Base-by-base conservation (phyloP, 1,140 invertebrate genomes). In the Meteorus sp. region DNA sequence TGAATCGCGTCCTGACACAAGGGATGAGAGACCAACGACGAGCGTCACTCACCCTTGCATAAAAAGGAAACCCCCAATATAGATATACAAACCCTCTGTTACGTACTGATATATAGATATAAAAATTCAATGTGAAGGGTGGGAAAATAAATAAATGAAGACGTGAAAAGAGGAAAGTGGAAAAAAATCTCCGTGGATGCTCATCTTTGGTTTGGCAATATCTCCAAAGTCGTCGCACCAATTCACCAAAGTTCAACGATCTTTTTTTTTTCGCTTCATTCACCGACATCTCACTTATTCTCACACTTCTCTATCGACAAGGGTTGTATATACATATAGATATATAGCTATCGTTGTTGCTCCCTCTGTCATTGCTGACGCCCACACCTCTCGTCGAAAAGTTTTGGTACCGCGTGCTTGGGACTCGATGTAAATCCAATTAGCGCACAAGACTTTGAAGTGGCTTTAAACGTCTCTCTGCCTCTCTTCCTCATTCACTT, bases 1-100 rank as follows among this genome's bases (percentile, higher is more conserved):
- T 41, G 61, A 68, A 68, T 67, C 62, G 59, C 29, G 48, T 47
- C 53, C 22, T 37, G 56, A 58, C 51, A 52, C 50, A 35, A 37
- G 25, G 31, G 43, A 35, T n/a, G n/a, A n/a, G n/a, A n/a, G n/a
- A n/a, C n/a, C n/a, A n/a, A n/a, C n/a, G n/a, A n/a, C n/a, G 50
- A 31, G 43, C 43, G 43, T 6, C 7, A 22, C 29, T 52, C 50
- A 37, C 50, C 52, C 39, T 54, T 54, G 29, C 29, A 39, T 35
- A 4, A 43, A 52, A 52, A 45, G 35, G 35, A 39, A 15, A 7
- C 35, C 8, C 8, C 35, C 35, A 13, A 39, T 39, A 45, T 7
- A 19, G 15, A 22, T 15, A 53, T 25, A 29, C 23, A 56, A 37
- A 15, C 33, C 13, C 23, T 44, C 31, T 29, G 52, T 25, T 43